A percentile compares a stretch with the other conserved stretches of the same genome.
phyloP scores from a whole-genome alignment of 2,797 vertebrate species.

The Rhinichthys osculus region DNA sequence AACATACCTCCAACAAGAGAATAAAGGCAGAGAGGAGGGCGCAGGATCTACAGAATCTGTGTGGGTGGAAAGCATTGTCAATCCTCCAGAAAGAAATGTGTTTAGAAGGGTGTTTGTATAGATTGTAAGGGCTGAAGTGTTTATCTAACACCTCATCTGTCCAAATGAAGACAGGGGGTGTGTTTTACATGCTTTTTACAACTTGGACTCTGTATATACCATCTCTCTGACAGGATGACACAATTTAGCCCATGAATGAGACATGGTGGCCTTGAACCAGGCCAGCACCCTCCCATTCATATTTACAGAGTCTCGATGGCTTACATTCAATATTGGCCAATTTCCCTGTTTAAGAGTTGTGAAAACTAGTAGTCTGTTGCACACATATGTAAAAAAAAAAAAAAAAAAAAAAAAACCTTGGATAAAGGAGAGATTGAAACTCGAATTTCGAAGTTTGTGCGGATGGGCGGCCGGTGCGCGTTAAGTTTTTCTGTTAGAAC shows the following conservation, averaged over 20 bases:
- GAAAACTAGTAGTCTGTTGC: conserved; percentile 18
- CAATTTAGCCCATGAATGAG: conserved; percentile 50
- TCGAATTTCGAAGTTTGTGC: background rate
- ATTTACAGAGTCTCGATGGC: conserved; percentile 54
- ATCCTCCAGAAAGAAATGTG: conserved; percentile 34
- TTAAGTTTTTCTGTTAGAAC: too few species aligned
- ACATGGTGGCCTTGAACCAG: conserved; percentile 46
- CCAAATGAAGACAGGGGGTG: conserved; percentile 29
- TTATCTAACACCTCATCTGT: conserved; percentile 48
- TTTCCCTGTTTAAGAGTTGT: conserved; percentile 25
- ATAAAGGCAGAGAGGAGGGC: conserved; percentile 19
- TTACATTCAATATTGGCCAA: conserved; percentile 46
- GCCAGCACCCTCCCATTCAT: conserved; percentile 47
- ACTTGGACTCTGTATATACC: conserved; percentile 33
- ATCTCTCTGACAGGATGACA: conserved; percentile 48
- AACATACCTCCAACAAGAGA: conserved; percentile 22
- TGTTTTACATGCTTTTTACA: conserved; percentile 29
- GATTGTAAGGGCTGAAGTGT: conserved; percentile 41
- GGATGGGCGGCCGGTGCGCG: too few species aligned
- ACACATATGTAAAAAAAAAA: background rate
- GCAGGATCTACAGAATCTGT: conserved; percentile 38
- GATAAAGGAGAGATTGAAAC: background rate
- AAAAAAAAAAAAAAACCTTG: background rate
- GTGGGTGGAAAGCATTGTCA: conserved; percentile 40
- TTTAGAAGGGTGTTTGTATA: conserved; percentile 44